Conservation (phyloP, 2,888 invertebrate genomes). For the Orthosia gracilis region DNA sequence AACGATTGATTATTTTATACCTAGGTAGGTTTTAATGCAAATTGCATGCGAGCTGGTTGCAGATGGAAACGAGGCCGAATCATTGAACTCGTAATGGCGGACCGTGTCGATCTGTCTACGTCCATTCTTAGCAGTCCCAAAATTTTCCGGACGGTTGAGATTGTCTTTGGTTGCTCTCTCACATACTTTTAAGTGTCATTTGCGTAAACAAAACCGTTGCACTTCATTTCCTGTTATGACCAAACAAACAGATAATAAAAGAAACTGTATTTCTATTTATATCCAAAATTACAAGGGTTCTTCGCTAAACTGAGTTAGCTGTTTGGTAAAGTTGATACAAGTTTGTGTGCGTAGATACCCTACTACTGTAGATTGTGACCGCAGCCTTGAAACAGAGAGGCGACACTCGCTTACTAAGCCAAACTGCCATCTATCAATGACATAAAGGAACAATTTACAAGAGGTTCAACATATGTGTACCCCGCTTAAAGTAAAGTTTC, state of each 20-base stretch:
- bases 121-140: no score
- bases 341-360: conserved; percentile 39
- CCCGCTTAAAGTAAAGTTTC: conserved; percentile 19
- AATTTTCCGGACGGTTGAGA: background rate
- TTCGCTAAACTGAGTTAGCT: conserved; percentile 40
- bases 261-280: conserved; percentile 7
- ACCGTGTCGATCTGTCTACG: no score
- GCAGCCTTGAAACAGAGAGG: conserved; percentile 39
- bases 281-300: conserved; percentile 46
- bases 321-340: conserved; percentile 53
- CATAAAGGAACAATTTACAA: conserved; percentile 45
- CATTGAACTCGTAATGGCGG: no score
- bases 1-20: no score
- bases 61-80: no score
- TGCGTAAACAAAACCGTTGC: conserved; percentile 12
- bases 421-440: conserved; percentile 57
- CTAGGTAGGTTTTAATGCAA: no score
- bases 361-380: conserved; percentile 38
- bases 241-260: conserved; percentile 38
- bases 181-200: no score
- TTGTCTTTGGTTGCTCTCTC: background rate
- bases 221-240: background rate
- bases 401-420: conserved; percentile 45
- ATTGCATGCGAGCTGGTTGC: no score
- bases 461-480: conserved; percentile 32